Evolutionary conservation across 2,113 vertebrate species (phyloP).

Genomic region (Anser brachyrhynchus): DNA sequence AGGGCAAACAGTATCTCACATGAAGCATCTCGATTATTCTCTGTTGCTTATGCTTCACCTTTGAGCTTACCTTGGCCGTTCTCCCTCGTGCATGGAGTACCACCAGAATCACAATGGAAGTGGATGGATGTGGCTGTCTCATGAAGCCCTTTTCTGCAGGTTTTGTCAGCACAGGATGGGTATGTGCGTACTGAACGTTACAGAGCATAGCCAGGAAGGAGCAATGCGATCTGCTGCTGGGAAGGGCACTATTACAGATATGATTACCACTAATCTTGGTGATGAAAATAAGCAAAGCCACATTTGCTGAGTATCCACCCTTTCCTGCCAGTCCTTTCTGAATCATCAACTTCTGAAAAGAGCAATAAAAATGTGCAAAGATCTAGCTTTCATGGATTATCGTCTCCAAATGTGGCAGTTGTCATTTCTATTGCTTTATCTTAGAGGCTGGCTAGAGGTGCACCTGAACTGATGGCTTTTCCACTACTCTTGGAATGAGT

Average conservation of each 20-base stretch:
- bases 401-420: background rate
- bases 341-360: background rate
- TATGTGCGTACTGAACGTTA: background rate
- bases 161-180: background rate
- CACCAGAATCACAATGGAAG: background rate
- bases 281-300: constrained; percentile 10
- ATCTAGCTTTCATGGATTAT: background rate
- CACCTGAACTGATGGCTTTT: background rate
- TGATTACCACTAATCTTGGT: background rate
- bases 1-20: background rate
- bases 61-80: background rate
- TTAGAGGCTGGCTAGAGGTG: background rate
- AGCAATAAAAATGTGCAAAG: background rate
- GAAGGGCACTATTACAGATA: background rate
- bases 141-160: background rate
- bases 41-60: rapidly evolving
- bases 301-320: constrained; percentile 9
- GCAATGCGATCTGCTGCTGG: background rate
- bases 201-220: background rate
- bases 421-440: background rate
- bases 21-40: rapidly evolving
- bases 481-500: background rate
- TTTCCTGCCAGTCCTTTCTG: background rate
- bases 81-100: background rate
- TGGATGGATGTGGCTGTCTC: background rate